Conservation (phyloP, 1,140 invertebrate genomes). For the Radopholus similis region DNA sequence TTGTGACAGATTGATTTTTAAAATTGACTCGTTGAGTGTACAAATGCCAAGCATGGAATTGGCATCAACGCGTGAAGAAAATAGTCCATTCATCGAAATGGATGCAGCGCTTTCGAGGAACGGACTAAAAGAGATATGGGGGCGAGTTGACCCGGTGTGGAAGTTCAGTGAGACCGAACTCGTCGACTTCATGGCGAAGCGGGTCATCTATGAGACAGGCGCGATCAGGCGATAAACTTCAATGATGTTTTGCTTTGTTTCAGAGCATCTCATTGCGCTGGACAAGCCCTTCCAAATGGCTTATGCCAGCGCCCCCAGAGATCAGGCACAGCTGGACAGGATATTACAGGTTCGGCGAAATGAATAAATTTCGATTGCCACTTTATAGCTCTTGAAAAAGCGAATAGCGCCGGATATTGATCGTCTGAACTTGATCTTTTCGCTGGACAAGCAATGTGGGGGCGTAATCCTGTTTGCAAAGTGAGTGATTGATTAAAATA, state of each 20-base stretch:
- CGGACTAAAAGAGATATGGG: constrained; percentile 8
- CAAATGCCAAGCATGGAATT: background rate
- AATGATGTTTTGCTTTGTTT: background rate
- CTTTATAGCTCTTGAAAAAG: constrained; percentile 12
- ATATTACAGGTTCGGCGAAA: constrained; percentile 12
- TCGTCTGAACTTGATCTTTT: constrained; percentile 2
- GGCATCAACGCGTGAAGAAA: background rate
- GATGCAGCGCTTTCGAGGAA: background rate
- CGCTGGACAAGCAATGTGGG: constrained; percentile 24
- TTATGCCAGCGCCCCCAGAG: background rate
- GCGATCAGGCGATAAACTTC: background rate
- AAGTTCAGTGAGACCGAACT: constrained; percentile 13
- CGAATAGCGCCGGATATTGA: constrained; percentile 10
- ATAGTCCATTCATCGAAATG: background rate
- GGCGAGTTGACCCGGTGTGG: constrained; percentile 15
- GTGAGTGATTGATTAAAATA: too few species aligned
- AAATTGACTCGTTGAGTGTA: background rate
- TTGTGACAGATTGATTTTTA: background rate
- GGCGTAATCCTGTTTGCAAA: constrained; percentile 24
- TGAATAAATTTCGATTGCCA: background rate
- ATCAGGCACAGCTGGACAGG: constrained; percentile 23
- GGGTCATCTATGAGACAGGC: constrained; percentile 18
- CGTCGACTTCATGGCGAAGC: constrained; percentile 17
- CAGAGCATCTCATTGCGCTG: constrained; percentile 20
- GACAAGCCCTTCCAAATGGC: constrained; percentile 21